A percentile compares a stretch with the other conserved stretches of the same genome.
phyloP scores from a whole-genome alignment of 2,797 vertebrate genomes.

The Myripristis jacobus region DNA sequence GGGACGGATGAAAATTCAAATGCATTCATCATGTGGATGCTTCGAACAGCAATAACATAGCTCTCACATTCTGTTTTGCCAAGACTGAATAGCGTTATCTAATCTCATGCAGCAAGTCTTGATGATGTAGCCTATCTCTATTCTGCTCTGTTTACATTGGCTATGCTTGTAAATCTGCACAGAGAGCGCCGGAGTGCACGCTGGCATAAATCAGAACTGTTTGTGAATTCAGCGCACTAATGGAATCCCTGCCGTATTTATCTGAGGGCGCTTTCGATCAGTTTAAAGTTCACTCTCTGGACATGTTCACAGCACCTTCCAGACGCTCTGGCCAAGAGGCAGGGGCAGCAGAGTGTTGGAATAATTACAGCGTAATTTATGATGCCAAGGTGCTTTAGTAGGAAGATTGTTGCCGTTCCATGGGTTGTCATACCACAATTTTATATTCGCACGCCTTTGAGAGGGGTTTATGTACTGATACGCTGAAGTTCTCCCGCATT shows the following conservation, averaged over 20 bases:
- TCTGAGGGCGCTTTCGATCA: constrained; percentile 22
- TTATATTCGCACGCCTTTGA: background rate
- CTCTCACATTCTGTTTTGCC: constrained; percentile 26
- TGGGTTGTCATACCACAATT: background rate
- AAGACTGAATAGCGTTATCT: constrained; percentile 23
- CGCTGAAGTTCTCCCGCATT: too few species aligned
- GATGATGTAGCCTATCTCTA: constrained; percentile 26
- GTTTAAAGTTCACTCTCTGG: constrained; percentile 15
- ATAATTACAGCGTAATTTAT: background rate
- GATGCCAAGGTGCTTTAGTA: background rate
- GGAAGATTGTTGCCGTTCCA: background rate
- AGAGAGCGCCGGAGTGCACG: constrained; percentile 10
- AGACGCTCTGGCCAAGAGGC: background rate
- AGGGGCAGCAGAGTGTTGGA: background rate
- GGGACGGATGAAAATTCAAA: constrained; percentile 42
- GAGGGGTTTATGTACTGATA: constrained; percentile 1
- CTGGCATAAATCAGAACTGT: constrained; percentile 27
- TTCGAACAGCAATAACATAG: constrained; percentile 28
- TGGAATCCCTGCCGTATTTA: constrained; percentile 39
- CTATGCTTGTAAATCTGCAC: constrained; percentile 21
- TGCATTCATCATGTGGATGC: constrained; percentile 30
- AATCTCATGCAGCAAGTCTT: constrained; percentile 31
- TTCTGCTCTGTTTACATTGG: constrained; percentile 35
- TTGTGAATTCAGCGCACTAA: constrained; percentile 21
- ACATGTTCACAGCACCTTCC: constrained; percentile 19